These are phyloP conservation scores for Oryctes rhinoceros DNA, from an alignment of 1,140 invertebrate species.

Conservation along the genomic window DNA sequence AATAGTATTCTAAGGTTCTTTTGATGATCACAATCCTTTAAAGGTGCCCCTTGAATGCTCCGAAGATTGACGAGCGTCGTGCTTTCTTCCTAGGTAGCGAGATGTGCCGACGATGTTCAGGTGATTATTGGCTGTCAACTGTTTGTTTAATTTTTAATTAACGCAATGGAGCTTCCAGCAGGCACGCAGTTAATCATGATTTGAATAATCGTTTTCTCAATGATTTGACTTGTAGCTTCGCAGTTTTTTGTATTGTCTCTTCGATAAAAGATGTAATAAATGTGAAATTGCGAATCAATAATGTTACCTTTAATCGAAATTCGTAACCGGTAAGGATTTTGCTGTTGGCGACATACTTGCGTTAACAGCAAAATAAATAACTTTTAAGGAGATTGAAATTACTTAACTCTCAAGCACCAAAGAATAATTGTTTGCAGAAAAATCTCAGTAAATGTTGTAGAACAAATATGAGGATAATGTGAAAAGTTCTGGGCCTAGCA, in stretches of 20 bases:
- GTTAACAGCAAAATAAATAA: no score
- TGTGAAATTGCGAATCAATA: not conserved
- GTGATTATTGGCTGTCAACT: not conserved
- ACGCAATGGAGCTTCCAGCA: not conserved
- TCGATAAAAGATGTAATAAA: not conserved
- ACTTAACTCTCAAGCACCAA: no score
- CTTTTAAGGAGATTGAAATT: no score
- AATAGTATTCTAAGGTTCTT: slow-evolving; percentile 29
- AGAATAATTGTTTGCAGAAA: no score
- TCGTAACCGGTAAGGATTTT: no score
- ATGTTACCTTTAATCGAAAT: no score
- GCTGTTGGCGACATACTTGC: no score
- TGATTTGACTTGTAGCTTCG: no score
- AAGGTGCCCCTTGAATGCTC: slow-evolving; percentile 5
- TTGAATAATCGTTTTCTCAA: not conserved
- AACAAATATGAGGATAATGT: no score
- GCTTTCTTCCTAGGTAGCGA: not conserved
- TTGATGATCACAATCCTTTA: slow-evolving; percentile 13
- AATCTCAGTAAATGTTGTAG: no score
- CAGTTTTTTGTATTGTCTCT: no score
- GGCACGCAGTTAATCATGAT: not conserved
- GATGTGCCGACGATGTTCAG: not conserved
- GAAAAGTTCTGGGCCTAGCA: no score
- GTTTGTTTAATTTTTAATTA: slow-evolving; percentile 20
- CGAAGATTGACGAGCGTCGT: slow-evolving; percentile 18